Percentiles rank a stretch among this genome's conserved stretches.
These are phyloP conservation scores for Dolichallabes microphthalmus DNA, from an alignment of 2,113 vertebrate species.

Conservation along the genomic window DNA sequence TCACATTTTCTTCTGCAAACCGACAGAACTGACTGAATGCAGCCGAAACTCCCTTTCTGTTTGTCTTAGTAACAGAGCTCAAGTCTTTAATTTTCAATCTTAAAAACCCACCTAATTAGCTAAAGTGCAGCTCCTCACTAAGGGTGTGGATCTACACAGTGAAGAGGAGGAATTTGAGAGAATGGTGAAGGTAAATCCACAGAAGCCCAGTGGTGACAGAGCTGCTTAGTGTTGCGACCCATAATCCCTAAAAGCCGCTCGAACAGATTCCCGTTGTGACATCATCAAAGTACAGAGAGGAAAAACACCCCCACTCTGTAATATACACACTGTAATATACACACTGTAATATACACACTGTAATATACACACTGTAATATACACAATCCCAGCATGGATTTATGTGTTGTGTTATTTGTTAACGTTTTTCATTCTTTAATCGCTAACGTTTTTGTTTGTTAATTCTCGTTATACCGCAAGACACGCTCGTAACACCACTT, in stretches of 20 bases:
- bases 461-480: too few relatives aligned
- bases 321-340: too few relatives aligned
- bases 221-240: background rate
- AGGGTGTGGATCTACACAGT: background rate
- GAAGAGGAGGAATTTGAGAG: background rate
- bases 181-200: background rate
- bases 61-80: background rate
- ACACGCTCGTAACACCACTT: too few relatives aligned
- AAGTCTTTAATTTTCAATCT: background rate
- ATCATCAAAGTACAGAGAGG: background rate
- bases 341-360: background rate
- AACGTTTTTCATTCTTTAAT: too few relatives aligned
- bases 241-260: background rate
- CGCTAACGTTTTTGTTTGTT: too few relatives aligned
- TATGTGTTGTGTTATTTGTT: too few relatives aligned
- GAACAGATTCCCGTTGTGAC: background rate
- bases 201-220: background rate
- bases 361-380: background rate
- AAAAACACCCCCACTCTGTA: background rate
- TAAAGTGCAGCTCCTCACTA: background rate
- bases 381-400: background rate
- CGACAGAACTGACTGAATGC: background rate
- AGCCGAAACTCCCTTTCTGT: background rate
- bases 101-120: background rate
- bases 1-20: constrained; percentile 3